These are phyloP conservation scores for Bombyx mandarina DNA, from an alignment of 1,140 invertebrate genomes.

Conservation along the genomic window DNA sequence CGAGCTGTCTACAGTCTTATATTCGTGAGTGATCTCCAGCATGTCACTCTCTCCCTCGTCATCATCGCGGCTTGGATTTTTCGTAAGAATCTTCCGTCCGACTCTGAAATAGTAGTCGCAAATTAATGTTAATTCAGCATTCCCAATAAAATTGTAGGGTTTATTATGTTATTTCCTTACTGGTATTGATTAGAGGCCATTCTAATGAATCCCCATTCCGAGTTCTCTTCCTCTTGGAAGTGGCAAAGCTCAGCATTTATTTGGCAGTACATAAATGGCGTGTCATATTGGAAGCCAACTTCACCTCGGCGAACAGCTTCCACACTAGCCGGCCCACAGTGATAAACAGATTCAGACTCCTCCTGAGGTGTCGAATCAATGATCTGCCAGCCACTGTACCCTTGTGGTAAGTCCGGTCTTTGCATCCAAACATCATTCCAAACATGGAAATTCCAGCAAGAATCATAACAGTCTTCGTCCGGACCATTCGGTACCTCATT, in stretches of 20 bases:
- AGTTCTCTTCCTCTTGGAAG: constrained; percentile 76
- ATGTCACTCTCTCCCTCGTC: constrained; percentile 76
- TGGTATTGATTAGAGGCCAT: constrained; percentile 76
- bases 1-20: constrained; percentile 80
- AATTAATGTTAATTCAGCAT: too few relatives aligned
- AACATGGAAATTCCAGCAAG: constrained; percentile 86
- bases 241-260: constrained; percentile 84
- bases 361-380: constrained; percentile 86
- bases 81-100: constrained; percentile 82
- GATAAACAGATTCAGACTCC: constrained; percentile 74
- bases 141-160: constrained; percentile 5
- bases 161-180: constrained; percentile 58
- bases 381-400: constrained; percentile 85
- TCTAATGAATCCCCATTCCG: constrained; percentile 76
- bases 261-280: constrained; percentile 83
- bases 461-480: constrained; percentile 73
- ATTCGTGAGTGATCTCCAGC: constrained; percentile 78
- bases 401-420: constrained; percentile 79
- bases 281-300: constrained; percentile 82
- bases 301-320: constrained; percentile 82
- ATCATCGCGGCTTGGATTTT: constrained; percentile 74
- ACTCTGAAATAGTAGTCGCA: constrained; percentile 67
- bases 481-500: constrained; percentile 76
- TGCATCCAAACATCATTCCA: constrained; percentile 91
- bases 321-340: constrained; percentile 81